These are phyloP conservation scores for Megaustenia siamemsis DNA, from an alignment of 2,888 invertebrate genomes.

Conservation along the genomic window DNA sequence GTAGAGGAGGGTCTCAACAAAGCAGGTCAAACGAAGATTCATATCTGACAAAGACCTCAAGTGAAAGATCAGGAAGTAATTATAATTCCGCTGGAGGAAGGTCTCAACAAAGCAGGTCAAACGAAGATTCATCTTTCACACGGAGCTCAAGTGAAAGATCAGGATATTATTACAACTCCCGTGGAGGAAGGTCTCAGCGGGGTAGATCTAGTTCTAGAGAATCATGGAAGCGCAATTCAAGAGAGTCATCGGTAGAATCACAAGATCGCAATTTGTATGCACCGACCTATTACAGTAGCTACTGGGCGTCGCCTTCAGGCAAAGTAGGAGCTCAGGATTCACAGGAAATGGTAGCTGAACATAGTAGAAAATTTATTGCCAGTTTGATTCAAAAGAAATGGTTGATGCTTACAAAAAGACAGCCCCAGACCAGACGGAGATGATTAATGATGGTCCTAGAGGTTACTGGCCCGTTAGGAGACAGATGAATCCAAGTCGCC, in stretches of 20 bases:
- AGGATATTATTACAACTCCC: background rate
- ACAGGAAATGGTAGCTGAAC: slow-evolving; percentile 19
- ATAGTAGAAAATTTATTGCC: slow-evolving; percentile 2
- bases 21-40: too few species aligned
- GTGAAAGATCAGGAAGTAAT: too few species aligned
- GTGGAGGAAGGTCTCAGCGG: background rate
- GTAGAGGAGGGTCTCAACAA: background rate
- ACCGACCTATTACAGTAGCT: background rate
- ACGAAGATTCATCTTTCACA: background rate
- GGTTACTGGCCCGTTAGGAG: too few species aligned
- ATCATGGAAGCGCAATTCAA: background rate
- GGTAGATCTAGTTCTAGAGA: background rate
- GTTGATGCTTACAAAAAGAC: slow-evolving; percentile 24
- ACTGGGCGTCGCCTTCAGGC: background rate
- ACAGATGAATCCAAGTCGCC: too few species aligned
- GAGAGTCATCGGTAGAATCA: background rate
- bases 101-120: background rate
- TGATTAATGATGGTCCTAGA: background rate
- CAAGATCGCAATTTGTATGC: background rate
- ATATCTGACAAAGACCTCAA: too few species aligned
- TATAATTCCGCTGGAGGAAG: too few species aligned
- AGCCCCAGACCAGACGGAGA: background rate
- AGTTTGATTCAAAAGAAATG: slow-evolving; percentile 43
- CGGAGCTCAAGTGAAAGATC: background rate
- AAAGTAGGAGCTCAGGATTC: slow-evolving; percentile 28